These are phyloP conservation scores for Xanthorhoe designata DNA, from an alignment of 2,888 invertebrate species.

Conservation along the genomic window DNA sequence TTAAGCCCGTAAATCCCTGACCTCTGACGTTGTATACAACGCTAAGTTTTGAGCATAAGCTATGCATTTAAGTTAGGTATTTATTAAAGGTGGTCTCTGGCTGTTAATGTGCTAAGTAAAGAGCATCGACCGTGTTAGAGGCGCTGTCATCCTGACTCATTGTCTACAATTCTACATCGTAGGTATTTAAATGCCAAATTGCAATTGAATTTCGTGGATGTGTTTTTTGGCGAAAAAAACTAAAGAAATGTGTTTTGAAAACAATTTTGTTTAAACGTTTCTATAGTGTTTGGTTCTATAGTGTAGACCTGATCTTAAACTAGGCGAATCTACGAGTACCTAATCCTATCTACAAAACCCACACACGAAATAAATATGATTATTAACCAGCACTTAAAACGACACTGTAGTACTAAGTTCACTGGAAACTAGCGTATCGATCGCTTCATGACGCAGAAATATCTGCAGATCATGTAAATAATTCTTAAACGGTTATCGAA, in stretches of 20 bases:
- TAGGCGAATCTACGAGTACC: too few species aligned
- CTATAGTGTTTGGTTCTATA: too few species aligned
- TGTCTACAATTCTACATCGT: constrained; percentile 9
- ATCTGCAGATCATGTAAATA: not conserved
- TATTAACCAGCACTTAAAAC: too few species aligned
- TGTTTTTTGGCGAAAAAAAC: not conserved
- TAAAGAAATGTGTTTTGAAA: too few species aligned
- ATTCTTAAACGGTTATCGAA: not conserved
- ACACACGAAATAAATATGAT: not conserved
- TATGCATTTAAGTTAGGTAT: not conserved
- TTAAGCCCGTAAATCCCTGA: too few species aligned
- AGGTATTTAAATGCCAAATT: constrained; percentile 7
- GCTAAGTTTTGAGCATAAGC: too few species aligned
- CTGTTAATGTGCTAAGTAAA: constrained; percentile 35
- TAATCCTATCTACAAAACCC: not conserved
- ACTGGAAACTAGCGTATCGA: too few species aligned
- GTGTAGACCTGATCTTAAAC: too few species aligned
- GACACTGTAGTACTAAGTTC: too few species aligned
- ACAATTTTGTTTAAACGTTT: too few species aligned
- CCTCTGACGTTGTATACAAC: not conserved
- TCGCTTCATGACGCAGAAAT: too few species aligned
- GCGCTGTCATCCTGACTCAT: constrained; percentile 53
- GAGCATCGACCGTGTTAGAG: constrained; percentile 50
- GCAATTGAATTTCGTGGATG: not conserved
- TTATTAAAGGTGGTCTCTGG: constrained; percentile 3